Base-by-base conservation (phyloP, 2,113 vertebrate genomes). In the Steatornis caripensis region DNA sequence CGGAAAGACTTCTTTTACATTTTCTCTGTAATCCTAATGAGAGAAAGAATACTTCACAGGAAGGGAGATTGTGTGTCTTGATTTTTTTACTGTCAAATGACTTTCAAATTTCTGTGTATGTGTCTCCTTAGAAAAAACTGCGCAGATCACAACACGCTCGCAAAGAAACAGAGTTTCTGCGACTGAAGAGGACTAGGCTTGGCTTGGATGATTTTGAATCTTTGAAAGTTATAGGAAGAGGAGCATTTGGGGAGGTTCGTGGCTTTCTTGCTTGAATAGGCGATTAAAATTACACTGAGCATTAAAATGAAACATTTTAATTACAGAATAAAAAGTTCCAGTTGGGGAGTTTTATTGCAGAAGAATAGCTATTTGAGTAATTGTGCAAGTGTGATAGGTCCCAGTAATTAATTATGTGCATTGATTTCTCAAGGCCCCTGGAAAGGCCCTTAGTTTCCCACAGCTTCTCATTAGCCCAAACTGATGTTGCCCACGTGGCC, bases 171-270 rank as follows among this genome's bases (percentile, higher is more conserved):
- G 99, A 99, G 95, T 99, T 99, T 78, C 96, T 99, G 83, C 96
- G 99, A 3, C 98, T 99, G 54, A 99, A 99, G 98, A 98, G 99
- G 93, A 99, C 99, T 13, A 97, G 99, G 6, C 98, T 99, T 13
- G 99, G 99, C 64, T 92, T 99, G 91, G 99, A 99, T 41, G 99
- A 99, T 96, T 99, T 99, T 23, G 99, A 99, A 89, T 99, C 99
- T 16, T 97, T 99, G 51, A 99, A 99, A 96, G 99, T 99, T 66
- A 99, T 99, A 74, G 99, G 99, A 93, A 98, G 99, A 96, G 99
- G 99, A 34, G 99, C 99, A 3, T 99, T 99, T 82, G 99, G 99
- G 95, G 99, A 99, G 98, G 99, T 99, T 69, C 11, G 96, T 97
- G 46, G 5, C 27, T 71, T 85, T 87, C 60, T 79, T 89, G 23